Evolutionary conservation across 35 echinoderm and acorn worm genomes (phyloP), one percentile per base, ranked within the genome.

Genomic region (Heliocidaris erythrogramma): DNA sequence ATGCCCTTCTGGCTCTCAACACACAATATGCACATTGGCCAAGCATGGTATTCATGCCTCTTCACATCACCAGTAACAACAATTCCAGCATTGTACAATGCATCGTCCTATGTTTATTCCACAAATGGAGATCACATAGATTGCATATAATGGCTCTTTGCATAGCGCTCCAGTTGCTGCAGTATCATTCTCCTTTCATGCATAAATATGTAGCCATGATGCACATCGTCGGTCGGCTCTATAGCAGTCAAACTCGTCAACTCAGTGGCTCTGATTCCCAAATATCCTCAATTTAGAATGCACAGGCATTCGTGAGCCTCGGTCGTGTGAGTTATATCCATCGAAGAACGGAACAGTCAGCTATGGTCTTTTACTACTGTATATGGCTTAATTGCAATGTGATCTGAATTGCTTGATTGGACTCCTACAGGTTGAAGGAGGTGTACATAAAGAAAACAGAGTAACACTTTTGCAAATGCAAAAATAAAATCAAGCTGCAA

Each of bases 121-220:
- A 69, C 60, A 24, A 27, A 69, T 69, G 60, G 14, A 69, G 60
- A 69, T 69, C 60, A 69, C 24, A 27, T 69, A 69, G 60, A 69
- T 69, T 69, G 60, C 60, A 69, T 69, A 69, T 69, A 69, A 69
- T 69, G 60, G 60, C 60, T 69, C 60, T 69, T 69, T 69, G 60
- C 60, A 69, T 24, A 69, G 4, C 60, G 5, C 60, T 69, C 60
- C 17, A 69, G 4, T 69, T 18, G 14, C 60, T 69, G 24, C 17
- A 69, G 17, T 24, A 69, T 69, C 60, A 69, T 69, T 69, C 60
- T 69, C 60, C 16, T 5, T 69, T 69, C 60, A 69, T 69, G 60
- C 60, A 69, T 21, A 21, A 21, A 16, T 18, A 69, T 69, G 60
- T 69, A 69, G 60, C 16, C 21, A 5, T 69, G 60, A 1, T 21